Evolutionary conservation across 2,113 vertebrate species (phyloP).

Genomic region (Hyperopisus bebe): DNA sequence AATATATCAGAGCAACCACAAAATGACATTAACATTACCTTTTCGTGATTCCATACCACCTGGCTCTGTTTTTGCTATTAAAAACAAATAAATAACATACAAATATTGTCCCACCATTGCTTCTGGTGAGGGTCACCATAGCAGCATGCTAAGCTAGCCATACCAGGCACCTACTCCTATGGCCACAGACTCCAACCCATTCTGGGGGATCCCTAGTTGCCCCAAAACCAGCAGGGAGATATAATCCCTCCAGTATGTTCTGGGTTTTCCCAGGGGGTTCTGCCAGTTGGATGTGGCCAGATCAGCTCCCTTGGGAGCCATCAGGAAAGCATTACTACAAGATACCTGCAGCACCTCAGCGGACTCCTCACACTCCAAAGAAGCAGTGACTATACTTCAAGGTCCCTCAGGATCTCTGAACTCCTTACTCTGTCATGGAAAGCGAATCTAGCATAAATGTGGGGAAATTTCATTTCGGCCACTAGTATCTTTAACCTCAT

Average conservation of each 20-base stretch:
- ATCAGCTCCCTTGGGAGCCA: background rate
- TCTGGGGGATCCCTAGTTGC: background rate
- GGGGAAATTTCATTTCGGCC: background rate
- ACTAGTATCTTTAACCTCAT: background rate
- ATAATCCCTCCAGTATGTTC: background rate
- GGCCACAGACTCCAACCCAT: background rate
- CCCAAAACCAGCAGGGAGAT: background rate
- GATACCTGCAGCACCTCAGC: too few relatives aligned
- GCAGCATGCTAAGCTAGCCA: background rate
- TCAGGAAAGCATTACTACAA: too few relatives aligned
- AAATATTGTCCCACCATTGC: background rate
- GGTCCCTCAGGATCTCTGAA: too few relatives aligned
- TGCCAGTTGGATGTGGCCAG: background rate
- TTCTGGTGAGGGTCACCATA: background rate
- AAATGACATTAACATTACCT: background rate
- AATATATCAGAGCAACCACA: background rate
- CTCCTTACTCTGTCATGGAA: background rate
- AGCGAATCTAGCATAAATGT: background rate
- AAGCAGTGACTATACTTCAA: too few relatives aligned
- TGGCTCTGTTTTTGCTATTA: background rate
- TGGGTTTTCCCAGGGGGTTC: background rate
- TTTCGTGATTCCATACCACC: background rate
- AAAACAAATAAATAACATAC: background rate
- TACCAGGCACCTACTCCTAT: background rate
- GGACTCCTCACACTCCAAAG: too few relatives aligned